Evolutionary conservation across 2,113 vertebrate genomes (phyloP), one percentile per base, ranked within the genome.

Genomic region (Eubucco bourcierii): DNA sequence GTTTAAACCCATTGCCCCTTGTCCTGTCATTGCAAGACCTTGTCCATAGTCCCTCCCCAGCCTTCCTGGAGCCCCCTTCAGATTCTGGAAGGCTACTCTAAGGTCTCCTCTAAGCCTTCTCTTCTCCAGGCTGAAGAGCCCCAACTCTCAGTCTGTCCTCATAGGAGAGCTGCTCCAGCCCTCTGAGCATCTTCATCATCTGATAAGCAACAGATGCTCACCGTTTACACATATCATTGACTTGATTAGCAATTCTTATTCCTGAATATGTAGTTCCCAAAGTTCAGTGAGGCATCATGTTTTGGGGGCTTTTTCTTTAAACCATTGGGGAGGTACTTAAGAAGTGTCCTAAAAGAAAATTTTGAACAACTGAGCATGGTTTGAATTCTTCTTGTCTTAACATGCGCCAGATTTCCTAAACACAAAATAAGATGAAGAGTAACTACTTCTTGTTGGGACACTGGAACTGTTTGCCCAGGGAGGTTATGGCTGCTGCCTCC

Each of bases 301-400:
- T 34, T 84, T 47, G 65, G 10, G 0, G 1, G 1, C 27, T 50
- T 39, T 64, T 76, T 28, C 10, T 78, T 68, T 19, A 33, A 3
- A 39, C 34, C 84, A 46, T 44, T 61, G 85, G 55, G 12, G 66
- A 79, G 4, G 2, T 61, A 8, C 27, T 70, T 56, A 74, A 67
- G 56, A 68, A 64, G 4, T 37, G 71, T 33, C 33, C 88, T 86
- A 80, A 70, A 33, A 85, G 14, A 75, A 93, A 60, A 20, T 4
- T 72, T 56, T 55, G 21, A 92, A 94, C 46, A 68, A 84, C 4
- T 68, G 41, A 75, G 27, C 46, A 75, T 39, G 39, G 28, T 37
- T 94, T 82, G 44, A 93, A 77, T 72, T 93, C 76, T 87, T 56
- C 11, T 90, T 4, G 4, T 92, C 72, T 84, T 79, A 68, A 64